Evolutionary conservation across 2,797 vertebrate species (phyloP).

Genomic region (Alectoris magna): DNA sequence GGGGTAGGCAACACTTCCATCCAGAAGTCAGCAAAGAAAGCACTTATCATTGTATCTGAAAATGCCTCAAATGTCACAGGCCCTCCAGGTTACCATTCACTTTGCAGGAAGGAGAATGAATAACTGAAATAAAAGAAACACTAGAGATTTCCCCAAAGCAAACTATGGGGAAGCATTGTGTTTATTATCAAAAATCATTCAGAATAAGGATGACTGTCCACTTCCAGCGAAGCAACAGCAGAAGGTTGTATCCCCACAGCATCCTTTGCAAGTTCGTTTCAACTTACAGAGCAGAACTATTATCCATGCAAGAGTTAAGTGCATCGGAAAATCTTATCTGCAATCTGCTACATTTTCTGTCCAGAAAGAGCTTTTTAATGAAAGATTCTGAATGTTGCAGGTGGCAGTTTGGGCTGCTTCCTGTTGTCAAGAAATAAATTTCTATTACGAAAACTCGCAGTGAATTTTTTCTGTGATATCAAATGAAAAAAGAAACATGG

Average conservation of each 20-base stretch:
- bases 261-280: background rate
- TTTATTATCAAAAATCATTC: background rate
- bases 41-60: background rate
- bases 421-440: conserved; percentile 24
- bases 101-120: background rate
- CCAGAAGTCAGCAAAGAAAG: background rate
- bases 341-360: background rate
- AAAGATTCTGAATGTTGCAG: background rate
- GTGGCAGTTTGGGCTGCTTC: conserved; percentile 21
- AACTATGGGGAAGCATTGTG: background rate
- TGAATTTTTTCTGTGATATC: background rate
- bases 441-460: background rate
- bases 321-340: background rate
- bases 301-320: background rate
- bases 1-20: background rate
- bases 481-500: background rate
- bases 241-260: background rate
- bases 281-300: background rate
- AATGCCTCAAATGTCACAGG: background rate
- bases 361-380: background rate
- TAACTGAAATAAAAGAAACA: conserved; percentile 16
- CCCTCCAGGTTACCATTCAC: background rate
- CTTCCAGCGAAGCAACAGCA: background rate
- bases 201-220: background rate
- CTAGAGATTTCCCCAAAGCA: background rate